phyloP scores from a whole-genome alignment of 2,888 invertebrate genomes.

The Caenorhabditis sp. region DNA sequence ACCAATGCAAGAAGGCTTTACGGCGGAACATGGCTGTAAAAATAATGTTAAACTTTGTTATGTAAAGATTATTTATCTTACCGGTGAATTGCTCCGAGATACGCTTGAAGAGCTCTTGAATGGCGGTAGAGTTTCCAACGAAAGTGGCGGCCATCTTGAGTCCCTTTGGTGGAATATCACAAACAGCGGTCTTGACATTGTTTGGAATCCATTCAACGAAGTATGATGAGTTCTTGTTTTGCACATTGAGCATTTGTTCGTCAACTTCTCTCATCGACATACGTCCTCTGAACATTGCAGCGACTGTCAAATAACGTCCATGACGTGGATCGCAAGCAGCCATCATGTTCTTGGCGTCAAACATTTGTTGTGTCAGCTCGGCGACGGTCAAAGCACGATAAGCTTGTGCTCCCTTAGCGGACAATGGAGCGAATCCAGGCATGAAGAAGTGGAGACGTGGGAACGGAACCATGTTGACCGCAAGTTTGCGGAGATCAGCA shows the following conservation, averaged over 20 bases:
- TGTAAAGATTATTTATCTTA: slow-evolving; percentile 16
- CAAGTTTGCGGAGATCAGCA: slow-evolving; percentile 82
- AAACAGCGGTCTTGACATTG: slow-evolving; percentile 87
- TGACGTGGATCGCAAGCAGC: slow-evolving; percentile 75
- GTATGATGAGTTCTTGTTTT: slow-evolving; percentile 89
- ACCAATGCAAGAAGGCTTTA: slow-evolving; percentile 95
- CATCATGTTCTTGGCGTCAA: slow-evolving; percentile 76
- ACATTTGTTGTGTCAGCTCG: slow-evolving; percentile 81
- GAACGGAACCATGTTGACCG: slow-evolving; percentile 90
- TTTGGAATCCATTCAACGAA: slow-evolving; percentile 90
- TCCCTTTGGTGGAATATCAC: slow-evolving; percentile 91
- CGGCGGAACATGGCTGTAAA: slow-evolving; percentile 85
- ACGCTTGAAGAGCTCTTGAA: slow-evolving; percentile 88
- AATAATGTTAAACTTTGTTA: background rate
- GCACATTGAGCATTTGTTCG: slow-evolving; percentile 90
- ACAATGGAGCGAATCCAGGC: slow-evolving; percentile 86
- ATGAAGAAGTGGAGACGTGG: slow-evolving; percentile 79
- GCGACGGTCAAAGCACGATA: slow-evolving; percentile 79
- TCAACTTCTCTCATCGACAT: slow-evolving; percentile 80
- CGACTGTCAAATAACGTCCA: slow-evolving; percentile 77
- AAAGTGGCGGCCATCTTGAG: slow-evolving; percentile 90
- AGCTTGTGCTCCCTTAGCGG: slow-evolving; percentile 78
- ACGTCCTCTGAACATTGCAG: slow-evolving; percentile 76
- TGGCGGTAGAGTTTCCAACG: slow-evolving; percentile 88
- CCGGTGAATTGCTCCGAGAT: slow-evolving; percentile 86